Evolutionary conservation across 2,888 invertebrate genomes (phyloP).

Genomic region (Tholera decimalis): DNA sequence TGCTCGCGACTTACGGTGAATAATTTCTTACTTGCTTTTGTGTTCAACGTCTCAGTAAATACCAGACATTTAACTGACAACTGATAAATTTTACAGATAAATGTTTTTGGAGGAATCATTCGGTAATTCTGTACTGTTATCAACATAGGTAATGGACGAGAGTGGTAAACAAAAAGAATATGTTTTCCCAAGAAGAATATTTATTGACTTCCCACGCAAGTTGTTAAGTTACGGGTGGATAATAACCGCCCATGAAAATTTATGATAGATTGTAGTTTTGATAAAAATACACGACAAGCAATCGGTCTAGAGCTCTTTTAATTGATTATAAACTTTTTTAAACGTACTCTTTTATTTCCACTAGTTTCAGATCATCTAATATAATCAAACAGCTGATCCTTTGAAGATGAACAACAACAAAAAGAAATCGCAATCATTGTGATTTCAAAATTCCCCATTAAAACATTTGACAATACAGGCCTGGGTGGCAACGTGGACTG

Average conservation of each 20-base stretch:
- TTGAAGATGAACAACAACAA: slow-evolving; percentile 62
- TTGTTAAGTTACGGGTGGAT: slow-evolving; percentile 31
- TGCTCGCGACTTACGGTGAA: slow-evolving; percentile 72
- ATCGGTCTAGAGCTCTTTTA: not conserved
- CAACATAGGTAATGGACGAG: slow-evolving; percentile 13
- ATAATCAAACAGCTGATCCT: slow-evolving; percentile 70
- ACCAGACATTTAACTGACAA: slow-evolving; percentile 70
- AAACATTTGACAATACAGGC: slow-evolving; percentile 77
- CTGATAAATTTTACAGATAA: slow-evolving; percentile 64
- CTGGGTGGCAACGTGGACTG: slow-evolving; percentile 68
- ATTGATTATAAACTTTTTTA: slow-evolving; percentile 1
- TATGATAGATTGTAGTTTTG: slow-evolving; percentile 12
- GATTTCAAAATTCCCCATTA: slow-evolving; percentile 73
- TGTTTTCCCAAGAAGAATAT: slow-evolving; percentile 26
- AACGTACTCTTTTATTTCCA: not conserved
- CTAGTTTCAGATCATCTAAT: slow-evolving; percentile 14
- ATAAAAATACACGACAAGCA: slow-evolving; percentile 20
- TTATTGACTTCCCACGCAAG: slow-evolving; percentile 26
- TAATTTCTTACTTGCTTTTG: slow-evolving; percentile 74
- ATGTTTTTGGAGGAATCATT: slow-evolving; percentile 43
- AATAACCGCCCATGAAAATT: slow-evolving; percentile 33
- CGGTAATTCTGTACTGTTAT: slow-evolving; percentile 17
- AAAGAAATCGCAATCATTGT: slow-evolving; percentile 66
- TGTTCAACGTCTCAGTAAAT: slow-evolving; percentile 69
- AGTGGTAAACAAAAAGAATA: slow-evolving; percentile 33